A percentile compares a stretch with the other conserved stretches of the same genome.
Conservation (phyloP, 2,888 invertebrate genomes). For the Plutella xylostella region DNA sequence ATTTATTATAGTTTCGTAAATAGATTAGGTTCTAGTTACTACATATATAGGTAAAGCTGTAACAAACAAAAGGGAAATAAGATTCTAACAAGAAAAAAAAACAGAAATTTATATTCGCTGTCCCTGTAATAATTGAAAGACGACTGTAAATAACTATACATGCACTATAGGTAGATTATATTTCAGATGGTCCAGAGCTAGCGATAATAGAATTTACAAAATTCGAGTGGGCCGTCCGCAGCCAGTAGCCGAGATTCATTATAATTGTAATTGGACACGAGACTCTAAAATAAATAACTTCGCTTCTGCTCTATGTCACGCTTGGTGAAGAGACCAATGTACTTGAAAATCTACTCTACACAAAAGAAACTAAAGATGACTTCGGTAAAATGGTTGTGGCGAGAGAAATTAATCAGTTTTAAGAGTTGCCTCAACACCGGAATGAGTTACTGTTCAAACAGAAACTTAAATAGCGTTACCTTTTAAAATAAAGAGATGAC, state of each 20-base stretch:
- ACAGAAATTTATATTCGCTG: too few species aligned
- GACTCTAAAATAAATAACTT: constrained; percentile 39
- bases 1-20: too few species aligned
- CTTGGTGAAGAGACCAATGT: constrained; percentile 7
- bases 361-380: constrained; percentile 17
- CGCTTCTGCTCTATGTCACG: constrained; percentile 32
- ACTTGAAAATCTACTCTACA: constrained; percentile 22
- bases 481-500: not conserved
- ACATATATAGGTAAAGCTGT: too few species aligned
- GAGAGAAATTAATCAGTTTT: not conserved
- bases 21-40: too few species aligned
- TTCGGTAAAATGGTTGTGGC: constrained; percentile 13
- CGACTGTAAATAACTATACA: too few species aligned
- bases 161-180: too few species aligned
- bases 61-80: too few species aligned
- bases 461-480: too few species aligned
- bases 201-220: constrained; percentile 19
- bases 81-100: too few species aligned
- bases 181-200: too few species aligned
- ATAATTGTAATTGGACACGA: constrained; percentile 51
- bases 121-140: too few species aligned
- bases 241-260: constrained; percentile 34
- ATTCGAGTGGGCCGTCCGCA: constrained; percentile 29
- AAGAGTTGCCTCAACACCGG: not conserved
- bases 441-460: too few species aligned